Evolutionary conservation across 2,113 vertebrate species (phyloP).

Genomic region (Spea bombifrons): DNA sequence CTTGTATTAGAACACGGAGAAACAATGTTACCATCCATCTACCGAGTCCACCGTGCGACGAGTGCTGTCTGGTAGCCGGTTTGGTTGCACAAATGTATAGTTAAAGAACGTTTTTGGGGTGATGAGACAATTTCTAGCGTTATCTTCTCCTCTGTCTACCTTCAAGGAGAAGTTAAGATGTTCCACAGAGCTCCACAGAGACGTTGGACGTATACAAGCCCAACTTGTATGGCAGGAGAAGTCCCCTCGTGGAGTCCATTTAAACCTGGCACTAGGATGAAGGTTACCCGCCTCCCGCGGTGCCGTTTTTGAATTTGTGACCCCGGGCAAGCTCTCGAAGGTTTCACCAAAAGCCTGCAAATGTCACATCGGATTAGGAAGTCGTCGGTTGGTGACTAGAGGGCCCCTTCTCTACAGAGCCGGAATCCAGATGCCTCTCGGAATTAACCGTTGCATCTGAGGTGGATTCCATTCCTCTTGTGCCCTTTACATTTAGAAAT

Average conservation of each 20-base stretch:
- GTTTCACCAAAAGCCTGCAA: not conserved
- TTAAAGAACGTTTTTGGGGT: too few relatives aligned
- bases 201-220: not conserved
- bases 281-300: slow-evolving; percentile 17
- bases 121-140: too few relatives aligned
- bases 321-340: slow-evolving; percentile 2
- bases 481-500: too few relatives aligned
- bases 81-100: too few relatives aligned
- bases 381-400: not conserved
- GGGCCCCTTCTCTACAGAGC: not conserved
- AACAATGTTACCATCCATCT: too few relatives aligned
- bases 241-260: not conserved
- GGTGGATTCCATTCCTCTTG: too few relatives aligned
- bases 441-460: slow-evolving; percentile 4
- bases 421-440: not conserved
- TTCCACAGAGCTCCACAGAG: not conserved
- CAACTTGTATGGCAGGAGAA: not conserved
- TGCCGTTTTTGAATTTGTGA: slow-evolving; percentile 14
- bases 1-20: too few relatives aligned
- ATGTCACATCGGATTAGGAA: slow-evolving; percentile 12
- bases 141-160: too few relatives aligned
- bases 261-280: slow-evolving; percentile 14
- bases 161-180: too few relatives aligned
- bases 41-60: too few relatives aligned
- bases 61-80: too few relatives aligned